phyloP scores from a whole-genome alignment of 1,140 invertebrate species.

The Ridgeia piscesae region DNA sequence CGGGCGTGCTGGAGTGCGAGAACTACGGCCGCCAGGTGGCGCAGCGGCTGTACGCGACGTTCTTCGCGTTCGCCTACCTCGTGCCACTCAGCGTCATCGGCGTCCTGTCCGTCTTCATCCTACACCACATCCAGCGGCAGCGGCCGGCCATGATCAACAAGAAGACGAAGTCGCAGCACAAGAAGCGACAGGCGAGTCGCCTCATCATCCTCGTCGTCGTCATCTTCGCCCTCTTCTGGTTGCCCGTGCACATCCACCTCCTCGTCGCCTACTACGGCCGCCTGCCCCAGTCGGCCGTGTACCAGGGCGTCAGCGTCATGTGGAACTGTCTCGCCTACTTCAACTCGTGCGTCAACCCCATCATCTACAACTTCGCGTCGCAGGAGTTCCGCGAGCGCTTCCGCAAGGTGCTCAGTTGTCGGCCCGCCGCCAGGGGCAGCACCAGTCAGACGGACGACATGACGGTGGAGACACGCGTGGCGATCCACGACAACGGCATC shows the following conservation, averaged over 20 bases:
- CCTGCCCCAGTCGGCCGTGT: neutral
- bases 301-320: constrained; percentile 25
- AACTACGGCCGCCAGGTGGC: constrained; percentile 12
- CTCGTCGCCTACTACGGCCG: constrained; percentile 24
- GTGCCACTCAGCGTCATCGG: constrained; percentile 24
- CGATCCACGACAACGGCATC: constrained; percentile 2
- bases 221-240: constrained; percentile 28
- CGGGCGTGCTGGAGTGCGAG: constrained; percentile 19
- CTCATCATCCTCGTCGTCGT: constrained; percentile 28
- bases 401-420: constrained; percentile 18
- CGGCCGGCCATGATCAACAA: constrained; percentile 6
- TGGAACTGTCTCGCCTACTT: constrained; percentile 34
- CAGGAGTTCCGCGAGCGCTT: constrained; percentile 30
- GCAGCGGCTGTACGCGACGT: constrained; percentile 25
- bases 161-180: neutral
- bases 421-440: neutral
- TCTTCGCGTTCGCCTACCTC: constrained; percentile 31
- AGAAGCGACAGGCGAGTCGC: constrained; percentile 25
- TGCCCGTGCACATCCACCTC: constrained; percentile 31
- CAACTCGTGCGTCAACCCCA: constrained; percentile 35
- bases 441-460: neutral
- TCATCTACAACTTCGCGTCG: constrained; percentile 34
- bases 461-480: neutral
- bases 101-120: constrained; percentile 24
- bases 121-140: constrained; percentile 25